Percentiles rank a stretch among this genome's conserved stretches.
Conservation (phyloP, 2,888 invertebrate species). For the Lasioglossum figueresi region DNA sequence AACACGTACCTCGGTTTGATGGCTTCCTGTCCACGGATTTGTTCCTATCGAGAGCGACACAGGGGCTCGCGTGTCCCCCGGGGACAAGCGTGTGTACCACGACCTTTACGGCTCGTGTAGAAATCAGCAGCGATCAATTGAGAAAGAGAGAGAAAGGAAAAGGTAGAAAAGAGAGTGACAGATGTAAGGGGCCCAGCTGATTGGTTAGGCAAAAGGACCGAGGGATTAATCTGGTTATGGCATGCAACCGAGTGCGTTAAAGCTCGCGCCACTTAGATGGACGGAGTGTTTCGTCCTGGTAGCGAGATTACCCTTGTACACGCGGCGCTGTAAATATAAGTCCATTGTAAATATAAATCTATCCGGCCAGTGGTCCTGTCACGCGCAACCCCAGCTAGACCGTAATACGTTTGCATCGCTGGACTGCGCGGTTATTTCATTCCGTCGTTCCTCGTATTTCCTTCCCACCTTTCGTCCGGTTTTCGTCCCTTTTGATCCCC, state of each 20-base stretch:
- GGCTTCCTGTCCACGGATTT: conserved; percentile 54
- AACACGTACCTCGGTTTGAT: conserved; percentile 48
- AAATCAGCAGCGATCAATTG: conserved; percentile 29
- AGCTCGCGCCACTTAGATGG: conserved; percentile 53
- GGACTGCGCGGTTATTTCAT: conserved; percentile 45
- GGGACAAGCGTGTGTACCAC: conserved; percentile 41
- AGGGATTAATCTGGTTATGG: conserved; percentile 71
- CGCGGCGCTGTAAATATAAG: conserved; percentile 65
- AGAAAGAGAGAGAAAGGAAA: background rate
- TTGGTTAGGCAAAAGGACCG: conserved; percentile 61
- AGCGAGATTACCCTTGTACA: conserved; percentile 62
- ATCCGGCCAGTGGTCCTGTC: conserved; percentile 68
- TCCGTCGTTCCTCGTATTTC: conserved; percentile 46
- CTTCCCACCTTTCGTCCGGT: conserved; percentile 33
- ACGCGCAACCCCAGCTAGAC: conserved; percentile 61
- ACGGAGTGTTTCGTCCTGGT: conserved; percentile 59
- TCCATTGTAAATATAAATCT: conserved; percentile 75
- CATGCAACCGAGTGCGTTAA: conserved; percentile 68
- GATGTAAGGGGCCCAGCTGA: conserved; percentile 59
- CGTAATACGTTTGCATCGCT: conserved; percentile 43
- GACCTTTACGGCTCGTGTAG: conserved; percentile 48
- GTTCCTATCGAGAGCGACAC: conserved; percentile 28
- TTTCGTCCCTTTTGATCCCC: conserved; percentile 18
- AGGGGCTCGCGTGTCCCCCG: conserved; percentile 52
- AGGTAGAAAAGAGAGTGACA: conserved; percentile 39